These are phyloP conservation scores for Cheirogaleus major DNA, from an alignment of 2,797 vertebrate species.

Conservation along the genomic window DNA sequence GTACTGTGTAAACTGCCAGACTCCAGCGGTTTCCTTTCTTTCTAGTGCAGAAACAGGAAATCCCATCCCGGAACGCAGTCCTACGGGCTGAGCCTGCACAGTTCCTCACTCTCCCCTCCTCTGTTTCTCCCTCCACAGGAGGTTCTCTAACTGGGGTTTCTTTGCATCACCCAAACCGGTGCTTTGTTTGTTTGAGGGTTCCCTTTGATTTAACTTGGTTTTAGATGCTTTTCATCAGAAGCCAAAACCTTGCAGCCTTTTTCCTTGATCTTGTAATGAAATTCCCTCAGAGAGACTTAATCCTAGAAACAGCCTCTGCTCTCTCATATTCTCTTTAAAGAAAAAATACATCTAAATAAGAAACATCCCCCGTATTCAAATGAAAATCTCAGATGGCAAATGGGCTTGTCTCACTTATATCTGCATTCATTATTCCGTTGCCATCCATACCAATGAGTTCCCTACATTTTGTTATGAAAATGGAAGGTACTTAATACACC, in stretches of 20 bases:
- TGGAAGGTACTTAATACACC: not conserved
- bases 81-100: not conserved
- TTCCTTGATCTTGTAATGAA: slow-evolving; percentile 36
- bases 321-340: not conserved
- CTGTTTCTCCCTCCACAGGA: not conserved
- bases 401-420: not conserved
- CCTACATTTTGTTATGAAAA: not conserved
- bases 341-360: slow-evolving; percentile 38
- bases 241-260: slow-evolving; percentile 35
- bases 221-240: slow-evolving; percentile 47
- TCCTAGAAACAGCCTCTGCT: slow-evolving; percentile 43
- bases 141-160: not conserved
- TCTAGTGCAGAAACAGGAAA: not conserved
- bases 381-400: not conserved
- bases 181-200: not conserved
- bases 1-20: not conserved
- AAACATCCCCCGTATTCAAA: not conserved
- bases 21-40: fast-evolving
- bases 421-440: not conserved
- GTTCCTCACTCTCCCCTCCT: not conserved
- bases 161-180: not conserved
- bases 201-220: slow-evolving; percentile 39
- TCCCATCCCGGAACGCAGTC: not conserved
- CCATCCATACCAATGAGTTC: not conserved
- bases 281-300: slow-evolving; percentile 41